Evolutionary conservation across 1,140 invertebrate species (phyloP), one percentile per base, ranked within the genome.

Genomic region (Rhysida immarginata): DNA sequence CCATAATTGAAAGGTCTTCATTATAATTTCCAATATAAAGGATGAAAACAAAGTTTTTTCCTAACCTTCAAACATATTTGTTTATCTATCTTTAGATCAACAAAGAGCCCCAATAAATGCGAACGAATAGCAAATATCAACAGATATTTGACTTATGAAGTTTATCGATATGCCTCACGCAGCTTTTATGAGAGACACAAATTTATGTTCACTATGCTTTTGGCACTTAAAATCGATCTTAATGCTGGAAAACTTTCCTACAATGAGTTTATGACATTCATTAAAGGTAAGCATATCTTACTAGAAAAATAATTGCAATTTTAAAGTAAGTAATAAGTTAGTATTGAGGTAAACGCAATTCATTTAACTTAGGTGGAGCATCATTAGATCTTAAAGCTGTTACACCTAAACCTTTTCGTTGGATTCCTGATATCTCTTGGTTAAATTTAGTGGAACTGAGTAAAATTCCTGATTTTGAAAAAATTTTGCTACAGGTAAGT

Each of bases 341-440:
- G n/a, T n/a, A n/a, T n/a, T n/a, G n/a, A n/a, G n/a, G n/a, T n/a
- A n/a, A n/a, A n/a, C n/a, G n/a, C n/a, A n/a, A n/a, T n/a, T n/a
- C n/a, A n/a, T n/a, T n/a, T n/a, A 26, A 45, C 55, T 14, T 59
- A 78, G 78, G 92, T 58, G 93, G 93, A 0, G 92, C 93, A 13
- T 94, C 91, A 0, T 70, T 96, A 49, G 92, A 96, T 73, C 71
- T 96, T 44, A 95, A 96, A 69, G 88, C 88, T 13, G 91, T 95
- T 0, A 75, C 78, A 16, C 85, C 90, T 0, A 97, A 96, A 72
- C 92, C 92, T 11, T 94, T 91, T 66, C 81, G 78, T 63, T 97
- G 94, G 94, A 92, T 97, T 63, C 74, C 93, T 5, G 92, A 97
- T 63, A 85, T 95, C 41, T 95, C 91, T 1, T 97, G 94, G 94